Conservation (phyloP, 1,140 invertebrate genomes). For the Lycorma delicatula region DNA sequence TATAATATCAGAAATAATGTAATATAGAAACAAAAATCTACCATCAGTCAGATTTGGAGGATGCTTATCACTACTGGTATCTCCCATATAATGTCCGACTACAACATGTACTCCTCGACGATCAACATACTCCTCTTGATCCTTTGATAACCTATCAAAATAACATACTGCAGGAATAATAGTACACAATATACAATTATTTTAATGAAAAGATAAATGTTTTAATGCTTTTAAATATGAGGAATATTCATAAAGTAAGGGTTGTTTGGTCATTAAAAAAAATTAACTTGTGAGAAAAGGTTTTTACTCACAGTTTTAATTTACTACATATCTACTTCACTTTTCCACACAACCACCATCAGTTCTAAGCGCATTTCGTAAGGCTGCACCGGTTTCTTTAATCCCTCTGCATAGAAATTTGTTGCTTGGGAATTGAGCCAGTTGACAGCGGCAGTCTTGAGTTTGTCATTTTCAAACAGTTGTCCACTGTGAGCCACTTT, state of each 20-base stretch:
- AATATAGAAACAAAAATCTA: slow-evolving; percentile 35
- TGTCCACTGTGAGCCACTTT: too few species aligned
- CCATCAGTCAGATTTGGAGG: slow-evolving; percentile 59
- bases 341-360: too few species aligned
- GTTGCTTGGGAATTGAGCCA: too few species aligned
- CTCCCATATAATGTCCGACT: slow-evolving; percentile 75
- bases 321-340: too few species aligned
- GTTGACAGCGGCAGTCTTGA: too few species aligned
- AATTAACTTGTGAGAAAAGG: background rate
- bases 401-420: too few species aligned
- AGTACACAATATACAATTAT: background rate
- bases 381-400: too few species aligned
- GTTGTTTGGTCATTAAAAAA: background rate
- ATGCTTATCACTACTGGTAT: slow-evolving; percentile 44
- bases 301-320: too few species aligned
- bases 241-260: background rate
- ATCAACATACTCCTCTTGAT: slow-evolving; percentile 62
- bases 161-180: background rate
- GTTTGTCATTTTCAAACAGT: too few species aligned
- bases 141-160: slow-evolving; percentile 22
- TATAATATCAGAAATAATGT: background rate
- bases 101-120: slow-evolving; percentile 64
- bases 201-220: background rate
- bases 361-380: too few species aligned
- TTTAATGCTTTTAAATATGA: background rate